Evolutionary conservation across 2,888 invertebrate genomes (phyloP), one percentile per base, ranked within the genome.

Genomic region (Sphecodes monilicornis): DNA sequence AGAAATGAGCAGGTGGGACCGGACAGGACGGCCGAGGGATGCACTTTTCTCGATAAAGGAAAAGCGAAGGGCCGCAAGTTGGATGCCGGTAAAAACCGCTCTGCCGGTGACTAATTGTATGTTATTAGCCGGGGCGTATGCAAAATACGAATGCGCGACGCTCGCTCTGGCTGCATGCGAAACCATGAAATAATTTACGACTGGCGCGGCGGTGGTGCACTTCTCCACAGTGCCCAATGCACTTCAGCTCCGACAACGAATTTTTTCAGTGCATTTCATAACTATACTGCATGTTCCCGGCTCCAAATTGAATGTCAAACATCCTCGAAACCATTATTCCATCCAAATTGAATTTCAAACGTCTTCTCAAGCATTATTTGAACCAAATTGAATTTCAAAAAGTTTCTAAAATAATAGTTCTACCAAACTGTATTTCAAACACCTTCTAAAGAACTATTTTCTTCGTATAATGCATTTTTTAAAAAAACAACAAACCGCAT

Each of bases 111-210:
- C 36, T 78, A 68, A 78, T 78, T 73, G 57, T 69, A 80, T 69
- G 73, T 69, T 80, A 80, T 82, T 73, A 80, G 43, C 39, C 46
- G 32, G 50, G 0, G 6, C 43, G 18, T 66, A 75, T 75, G 75
- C 64, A 75, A 69, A 69, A 66, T 29, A 32, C 26, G 29, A 60
- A 57, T 13, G 60, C 60, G 60, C 60, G 26, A 26, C 29, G 60
- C 29, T 29, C 26, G 29, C 26, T 16, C 26, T 11, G 36, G 29
- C 26, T 66, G 66, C 75, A 18, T 36, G 57, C 29, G 76, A 60
- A 70, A 76, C 70, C 39, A 76, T 39, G 60, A 29, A 80, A 80
- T 70, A 70, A 80, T 76, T 76, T 60, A 70, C 50, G 50, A 50
- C 50, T 22, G 50, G 50, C 50, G 50, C 10, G 50, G 50, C 50